A percentile compares a stretch with the other conserved stretches of the same genome.
These are phyloP conservation scores for Blastobasis adustella DNA, from an alignment of 2,888 invertebrate species.

Conservation along the genomic window DNA sequence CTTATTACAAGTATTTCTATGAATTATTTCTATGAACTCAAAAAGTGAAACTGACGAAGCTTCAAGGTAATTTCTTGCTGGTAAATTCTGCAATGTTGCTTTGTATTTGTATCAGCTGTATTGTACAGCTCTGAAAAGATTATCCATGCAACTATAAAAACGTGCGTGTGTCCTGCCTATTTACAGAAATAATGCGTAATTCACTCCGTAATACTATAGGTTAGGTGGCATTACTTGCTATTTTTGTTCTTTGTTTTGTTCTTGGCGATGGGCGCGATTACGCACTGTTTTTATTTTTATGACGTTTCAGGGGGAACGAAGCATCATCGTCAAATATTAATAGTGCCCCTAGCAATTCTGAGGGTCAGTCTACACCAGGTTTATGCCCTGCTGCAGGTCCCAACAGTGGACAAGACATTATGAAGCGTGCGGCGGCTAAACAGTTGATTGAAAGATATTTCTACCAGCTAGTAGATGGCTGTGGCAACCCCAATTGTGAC, in stretches of 20 bases:
- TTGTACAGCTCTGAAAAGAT: no score
- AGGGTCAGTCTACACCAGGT: conserved; percentile 43
- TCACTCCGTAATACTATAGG: conserved; percentile 28
- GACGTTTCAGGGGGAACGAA: conserved; percentile 63
- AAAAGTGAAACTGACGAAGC: conserved; percentile 74
- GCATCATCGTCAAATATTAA: conserved; percentile 65
- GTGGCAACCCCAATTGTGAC: conserved; percentile 90
- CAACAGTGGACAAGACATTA: conserved; percentile 72
- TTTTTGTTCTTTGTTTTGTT: conserved; percentile 60
- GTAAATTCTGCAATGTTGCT: not conserved
- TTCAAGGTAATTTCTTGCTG: conserved; percentile 60
- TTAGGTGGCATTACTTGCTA: conserved; percentile 67
- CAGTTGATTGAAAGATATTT: conserved; percentile 94
- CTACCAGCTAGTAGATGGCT: conserved; percentile 93
- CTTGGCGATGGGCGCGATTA: conserved; percentile 14
- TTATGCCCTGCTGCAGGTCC: conserved; percentile 45
- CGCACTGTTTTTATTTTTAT: conserved; percentile 15
- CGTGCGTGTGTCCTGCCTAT: no score
- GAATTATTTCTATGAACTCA: conserved; percentile 71
- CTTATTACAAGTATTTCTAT: conserved; percentile 29
- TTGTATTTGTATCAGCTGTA: no score
- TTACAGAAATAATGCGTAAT: conserved; percentile 26
- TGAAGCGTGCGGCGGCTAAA: conserved; percentile 86
- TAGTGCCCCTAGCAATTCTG: conserved; percentile 48
- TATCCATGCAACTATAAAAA: no score